A percentile compares a stretch with the other conserved stretches of the same genome.
These are phyloP conservation scores for Eustalomyia histrio DNA, from an alignment of 2,888 invertebrate species.

Conservation along the genomic window DNA sequence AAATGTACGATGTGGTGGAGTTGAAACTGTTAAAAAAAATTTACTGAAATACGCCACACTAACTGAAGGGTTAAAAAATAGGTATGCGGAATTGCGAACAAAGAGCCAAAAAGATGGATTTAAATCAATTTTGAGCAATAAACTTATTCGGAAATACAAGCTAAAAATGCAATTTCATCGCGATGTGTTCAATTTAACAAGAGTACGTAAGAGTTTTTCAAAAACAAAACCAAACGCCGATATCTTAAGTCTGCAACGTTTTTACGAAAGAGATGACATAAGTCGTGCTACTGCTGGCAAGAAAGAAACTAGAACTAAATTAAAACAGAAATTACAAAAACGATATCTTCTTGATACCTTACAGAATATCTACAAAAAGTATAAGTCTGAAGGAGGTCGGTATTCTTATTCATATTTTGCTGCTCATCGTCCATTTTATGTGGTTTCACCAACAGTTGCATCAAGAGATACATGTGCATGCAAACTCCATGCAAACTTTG, in stretches of 20 bases:
- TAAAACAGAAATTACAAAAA: conserved; percentile 44
- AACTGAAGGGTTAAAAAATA: conserved; percentile 46
- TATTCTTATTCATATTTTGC: conserved; percentile 49
- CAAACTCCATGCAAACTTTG: conserved; percentile 44
- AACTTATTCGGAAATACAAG: conserved; percentile 45
- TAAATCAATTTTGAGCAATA: conserved; percentile 49
- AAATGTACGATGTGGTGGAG: conserved; percentile 44
- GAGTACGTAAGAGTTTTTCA: conserved; percentile 42
- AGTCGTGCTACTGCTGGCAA: conserved; percentile 40
- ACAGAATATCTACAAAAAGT: conserved; percentile 22
- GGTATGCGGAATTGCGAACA: conserved; percentile 45
- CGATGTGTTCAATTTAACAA: conserved; percentile 44
- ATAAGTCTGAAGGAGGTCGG: conserved; percentile 45
- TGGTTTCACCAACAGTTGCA: conserved; percentile 47
- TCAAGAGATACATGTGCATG: conserved; percentile 47
- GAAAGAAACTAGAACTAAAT: conserved; percentile 49
- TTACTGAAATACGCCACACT: conserved; percentile 47
- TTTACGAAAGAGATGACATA: conserved; percentile 29
- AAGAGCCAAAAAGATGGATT: conserved; percentile 43
- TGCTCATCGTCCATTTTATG: conserved; percentile 45
- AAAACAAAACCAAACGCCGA: conserved; percentile 39
- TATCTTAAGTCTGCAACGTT: conserved; percentile 43
- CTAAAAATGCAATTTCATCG: conserved; percentile 47
- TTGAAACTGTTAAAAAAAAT: conserved; percentile 43
- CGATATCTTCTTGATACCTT: conserved; percentile 46